These are phyloP conservation scores for Sebastes taczanowskii DNA, from an alignment of 2,797 vertebrate genomes.

Conservation along the genomic window DNA sequence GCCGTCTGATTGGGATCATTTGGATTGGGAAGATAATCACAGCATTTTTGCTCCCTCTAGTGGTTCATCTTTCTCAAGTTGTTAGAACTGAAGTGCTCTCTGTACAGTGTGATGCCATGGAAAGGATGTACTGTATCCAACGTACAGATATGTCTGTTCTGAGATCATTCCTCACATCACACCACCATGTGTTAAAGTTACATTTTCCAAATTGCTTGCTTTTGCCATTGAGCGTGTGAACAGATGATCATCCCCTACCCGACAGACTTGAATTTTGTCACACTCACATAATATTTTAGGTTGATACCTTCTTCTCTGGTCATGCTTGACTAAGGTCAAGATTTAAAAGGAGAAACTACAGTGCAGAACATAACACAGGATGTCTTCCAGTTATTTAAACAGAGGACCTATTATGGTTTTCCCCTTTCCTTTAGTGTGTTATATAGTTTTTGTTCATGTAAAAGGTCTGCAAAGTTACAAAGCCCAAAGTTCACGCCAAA, in stretches of 20 bases:
- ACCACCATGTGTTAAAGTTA: too few species aligned
- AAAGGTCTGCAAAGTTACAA: too few species aligned
- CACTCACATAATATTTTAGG: background rate
- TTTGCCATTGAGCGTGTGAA: background rate
- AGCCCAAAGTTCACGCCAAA: too few species aligned
- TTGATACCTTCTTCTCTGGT: background rate
- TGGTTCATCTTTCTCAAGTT: constrained; percentile 1
- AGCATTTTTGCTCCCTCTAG: constrained; percentile 32
- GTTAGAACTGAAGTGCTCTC: background rate
- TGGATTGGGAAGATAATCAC: background rate
- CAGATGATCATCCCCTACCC: background rate
- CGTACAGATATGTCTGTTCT: background rate
- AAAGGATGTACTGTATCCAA: background rate
- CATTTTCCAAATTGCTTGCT: too few species aligned
- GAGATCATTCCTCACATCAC: background rate
- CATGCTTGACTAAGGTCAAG: background rate
- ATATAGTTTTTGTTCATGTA: too few species aligned
- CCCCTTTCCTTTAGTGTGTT: too few species aligned
- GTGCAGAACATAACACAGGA: background rate
- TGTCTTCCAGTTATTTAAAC: background rate
- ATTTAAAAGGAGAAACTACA: background rate
- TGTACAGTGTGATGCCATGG: background rate
- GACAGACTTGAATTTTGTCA: background rate
- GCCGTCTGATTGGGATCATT: background rate
- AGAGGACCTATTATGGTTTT: too few species aligned